Evolutionary conservation across 1,140 invertebrate genomes (phyloP), one percentile per base, ranked within the genome.

Genomic region (Drosophila tristis): DNA sequence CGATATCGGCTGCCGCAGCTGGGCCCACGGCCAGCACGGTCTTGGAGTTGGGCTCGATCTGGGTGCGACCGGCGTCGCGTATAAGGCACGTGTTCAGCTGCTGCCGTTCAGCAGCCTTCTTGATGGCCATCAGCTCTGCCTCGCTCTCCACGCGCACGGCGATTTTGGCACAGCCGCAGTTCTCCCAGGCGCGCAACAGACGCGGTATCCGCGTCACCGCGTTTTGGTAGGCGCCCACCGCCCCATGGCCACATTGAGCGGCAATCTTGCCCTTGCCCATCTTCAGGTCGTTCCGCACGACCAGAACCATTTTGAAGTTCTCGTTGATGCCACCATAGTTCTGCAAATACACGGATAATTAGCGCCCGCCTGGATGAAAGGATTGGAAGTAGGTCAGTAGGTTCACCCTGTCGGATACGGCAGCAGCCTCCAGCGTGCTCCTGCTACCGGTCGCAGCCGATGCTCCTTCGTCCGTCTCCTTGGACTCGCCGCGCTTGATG

Each of bases 231-330:
- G 96, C 97, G 48, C 94, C 95, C 23, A 96, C 95, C 6, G 98
- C 96, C 53, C 97, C 98, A 93, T 99, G 98, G 45, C 96, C 95
- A 93, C 97, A 98, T 92, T 98, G 98, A 4, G 98, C 97, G 31
- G 96, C 97, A 48, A 97, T 95, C 94, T 99, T 99, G 13, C 98
- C 98, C 48, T 98, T 98, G 16, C 96, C 95, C 98, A 99, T 99
- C 92, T 97, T 96, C 0, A 99, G 93, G 91, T 99, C 98, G 89
- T 95, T 97, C 87, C 97, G 93, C 2, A 98, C 96, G 23, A 98
- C 95, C 49, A 99, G 91, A 2, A 98, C 96, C 92, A 99, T 92
- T 93, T 98, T 98, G 64, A 94, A 95, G 81, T 96, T 92, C 13
- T 85, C 94, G 29, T 91, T 92, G 54, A 90, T 86, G 51, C 92